Evolutionary conservation across 2,113 vertebrate genomes (phyloP).

Genomic region (Vicugna pacos): DNA sequence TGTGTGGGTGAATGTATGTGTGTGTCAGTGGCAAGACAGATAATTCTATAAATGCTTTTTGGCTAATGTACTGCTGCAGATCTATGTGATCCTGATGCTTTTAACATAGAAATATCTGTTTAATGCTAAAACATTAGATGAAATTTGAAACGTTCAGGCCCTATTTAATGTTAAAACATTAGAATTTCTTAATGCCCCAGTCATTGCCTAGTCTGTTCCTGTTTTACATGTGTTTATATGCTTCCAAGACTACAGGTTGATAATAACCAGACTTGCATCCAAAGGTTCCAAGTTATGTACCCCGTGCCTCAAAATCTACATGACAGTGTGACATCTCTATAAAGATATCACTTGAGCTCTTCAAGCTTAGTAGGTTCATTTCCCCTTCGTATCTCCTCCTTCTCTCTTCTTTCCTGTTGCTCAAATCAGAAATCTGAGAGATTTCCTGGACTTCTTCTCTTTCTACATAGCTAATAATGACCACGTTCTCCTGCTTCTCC

Average conservation of each 20-base stretch:
- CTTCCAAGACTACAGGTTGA: not conserved
- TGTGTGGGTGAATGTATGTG: not conserved
- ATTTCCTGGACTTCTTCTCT: not conserved
- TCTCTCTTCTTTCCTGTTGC: not conserved
- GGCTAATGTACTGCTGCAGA: not conserved
- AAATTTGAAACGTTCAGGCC: not conserved
- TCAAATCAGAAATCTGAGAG: not conserved
- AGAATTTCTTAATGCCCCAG: not conserved
- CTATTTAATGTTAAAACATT: constrained; percentile 5
- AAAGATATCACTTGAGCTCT: not conserved
- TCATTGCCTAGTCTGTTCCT: not conserved
- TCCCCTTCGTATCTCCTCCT: not conserved
- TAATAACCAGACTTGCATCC: not conserved
- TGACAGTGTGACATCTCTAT: not conserved
- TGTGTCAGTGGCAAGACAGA: not conserved
- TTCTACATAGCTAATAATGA: not conserved
- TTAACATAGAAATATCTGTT: not conserved
- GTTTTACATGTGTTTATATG: not conserved
- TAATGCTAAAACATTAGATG: not conserved
- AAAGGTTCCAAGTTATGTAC: not conserved
- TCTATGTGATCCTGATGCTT: not conserved
- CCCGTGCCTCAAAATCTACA: not conserved
- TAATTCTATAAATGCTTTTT: not conserved
- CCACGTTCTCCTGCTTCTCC: not conserved
- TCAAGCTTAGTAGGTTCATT: not conserved